Percentiles rank a stretch among this genome's conserved stretches.
phyloP scores from a whole-genome alignment of 35 echinoderm and acorn worm species.

The Holothuria glaberrima region DNA sequence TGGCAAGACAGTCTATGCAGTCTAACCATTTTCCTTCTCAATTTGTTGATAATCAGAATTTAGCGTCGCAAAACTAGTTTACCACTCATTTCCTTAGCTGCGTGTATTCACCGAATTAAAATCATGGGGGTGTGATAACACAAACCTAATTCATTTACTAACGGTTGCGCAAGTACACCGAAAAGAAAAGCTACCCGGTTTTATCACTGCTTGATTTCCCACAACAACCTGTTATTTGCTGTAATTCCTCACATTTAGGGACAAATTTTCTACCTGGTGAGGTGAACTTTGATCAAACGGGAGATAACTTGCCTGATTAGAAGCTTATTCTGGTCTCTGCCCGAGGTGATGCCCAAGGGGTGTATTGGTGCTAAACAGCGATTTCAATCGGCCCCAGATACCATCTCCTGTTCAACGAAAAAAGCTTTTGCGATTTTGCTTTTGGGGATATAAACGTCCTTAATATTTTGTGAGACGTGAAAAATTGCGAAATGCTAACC shows the following conservation, averaged over 20 bases:
- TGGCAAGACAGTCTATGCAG: too few species aligned
- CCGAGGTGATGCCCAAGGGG: constrained; percentile 7
- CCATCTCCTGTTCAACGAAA: not conserved
- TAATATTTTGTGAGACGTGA: constrained; percentile 39
- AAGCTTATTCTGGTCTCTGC: constrained; percentile 22
- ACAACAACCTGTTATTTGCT: constrained; percentile 40
- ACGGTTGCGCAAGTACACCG: too few species aligned
- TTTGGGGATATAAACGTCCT: constrained; percentile 19
- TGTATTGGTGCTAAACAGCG: constrained; percentile 24
- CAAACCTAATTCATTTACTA: too few species aligned
- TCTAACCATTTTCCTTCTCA: too few species aligned
- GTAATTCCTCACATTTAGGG: constrained; percentile 36
- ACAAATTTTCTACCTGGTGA: constrained; percentile 39
- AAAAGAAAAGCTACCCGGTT: not conserved
- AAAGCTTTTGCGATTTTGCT: constrained; percentile 30
- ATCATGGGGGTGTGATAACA: too few species aligned
- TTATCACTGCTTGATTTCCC: constrained; percentile 36
- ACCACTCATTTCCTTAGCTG: too few species aligned
- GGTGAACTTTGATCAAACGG: constrained; percentile 1
- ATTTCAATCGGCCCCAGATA: constrained; percentile 13
- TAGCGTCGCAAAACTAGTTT: too few species aligned
- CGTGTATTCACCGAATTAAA: too few species aligned
- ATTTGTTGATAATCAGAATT: too few species aligned
- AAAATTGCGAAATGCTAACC: not conserved
- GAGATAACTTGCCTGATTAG: constrained; percentile 44